Percentiles rank a stretch among this genome's conserved stretches.
phyloP scores from a whole-genome alignment of 2,888 invertebrate genomes.

The Apodemia duryi region DNA sequence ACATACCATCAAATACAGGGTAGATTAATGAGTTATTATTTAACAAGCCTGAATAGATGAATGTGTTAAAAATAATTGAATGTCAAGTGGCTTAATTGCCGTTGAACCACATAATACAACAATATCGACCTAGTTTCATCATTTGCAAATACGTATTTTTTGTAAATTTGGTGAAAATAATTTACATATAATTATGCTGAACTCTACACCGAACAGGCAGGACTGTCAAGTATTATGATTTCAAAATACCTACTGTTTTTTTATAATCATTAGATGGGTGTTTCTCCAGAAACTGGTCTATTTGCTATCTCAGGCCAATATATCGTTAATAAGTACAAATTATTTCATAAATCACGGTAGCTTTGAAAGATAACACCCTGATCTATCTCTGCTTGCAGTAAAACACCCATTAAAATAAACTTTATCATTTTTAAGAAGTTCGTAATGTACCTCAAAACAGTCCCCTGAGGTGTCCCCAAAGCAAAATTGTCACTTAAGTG shows the following conservation, averaged over 20 bases:
- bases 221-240: no score
- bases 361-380: not conserved
- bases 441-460: not conserved
- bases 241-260: no score
- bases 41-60: not conserved
- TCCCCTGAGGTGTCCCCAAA: not conserved
- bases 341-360: not conserved
- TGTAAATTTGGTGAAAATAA: not conserved
- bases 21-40: slow-evolving; percentile 11
- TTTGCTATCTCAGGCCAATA: not conserved
- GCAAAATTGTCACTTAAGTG: not conserved
- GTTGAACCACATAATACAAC: slow-evolving; percentile 1
- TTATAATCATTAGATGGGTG: not conserved
- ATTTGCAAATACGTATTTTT: not conserved
- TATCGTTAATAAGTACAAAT: not conserved
- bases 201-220: no score
- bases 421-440: not conserved
- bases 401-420: not conserved
- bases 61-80: slow-evolving; percentile 14
- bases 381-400: not conserved
- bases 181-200: not conserved
- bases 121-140: not conserved
- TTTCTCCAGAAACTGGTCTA: not conserved
- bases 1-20: not conserved
- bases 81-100: slow-evolving; percentile 6